phyloP scores from a whole-genome alignment of 2,888 invertebrate genomes.

The Philonicus albiceps region DNA sequence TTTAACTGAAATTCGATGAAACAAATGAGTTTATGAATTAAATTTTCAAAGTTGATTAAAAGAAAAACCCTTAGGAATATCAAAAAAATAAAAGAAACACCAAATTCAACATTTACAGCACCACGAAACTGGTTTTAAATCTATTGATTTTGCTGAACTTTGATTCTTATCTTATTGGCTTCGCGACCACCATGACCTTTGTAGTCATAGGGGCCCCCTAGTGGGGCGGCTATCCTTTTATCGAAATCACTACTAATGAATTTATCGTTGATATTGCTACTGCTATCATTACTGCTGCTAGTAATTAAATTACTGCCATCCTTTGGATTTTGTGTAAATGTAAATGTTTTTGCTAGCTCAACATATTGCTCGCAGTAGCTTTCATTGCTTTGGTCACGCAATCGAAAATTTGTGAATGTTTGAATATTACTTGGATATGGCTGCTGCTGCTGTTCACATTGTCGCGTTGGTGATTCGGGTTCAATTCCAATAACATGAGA shows the following conservation, averaged over 20 bases:
- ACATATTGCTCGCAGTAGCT: conserved; percentile 21
- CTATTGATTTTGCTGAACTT: conserved; percentile 49
- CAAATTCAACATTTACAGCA: conserved; percentile 17
- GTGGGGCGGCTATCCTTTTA: conserved; percentile 42
- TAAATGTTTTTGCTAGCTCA: conserved; percentile 16
- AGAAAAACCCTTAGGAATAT: conserved; percentile 9
- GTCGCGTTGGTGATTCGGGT: neutral
- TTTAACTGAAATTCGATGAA: neutral
- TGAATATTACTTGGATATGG: conserved; percentile 16
- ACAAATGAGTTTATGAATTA: neutral
- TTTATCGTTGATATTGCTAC: conserved; percentile 35
- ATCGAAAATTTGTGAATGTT: conserved; percentile 6
- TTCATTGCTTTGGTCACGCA: conserved; percentile 7
- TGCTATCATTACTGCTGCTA: conserved; percentile 38
- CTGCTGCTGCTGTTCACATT: neutral
- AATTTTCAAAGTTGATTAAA: conserved; percentile 23
- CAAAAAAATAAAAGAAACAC: neutral
- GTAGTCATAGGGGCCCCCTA: conserved; percentile 47
- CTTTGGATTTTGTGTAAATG: conserved; percentile 29
- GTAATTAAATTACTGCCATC: conserved; percentile 37
- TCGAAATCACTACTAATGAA: conserved; percentile 43
- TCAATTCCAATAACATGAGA: conserved; percentile 11
- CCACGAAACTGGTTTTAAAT: neutral
- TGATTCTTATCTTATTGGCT: conserved; percentile 49
- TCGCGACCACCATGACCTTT: conserved; percentile 39